phyloP scores from a whole-genome alignment of 2,113 vertebrate genomes.

The Oryzias woworae region DNA sequence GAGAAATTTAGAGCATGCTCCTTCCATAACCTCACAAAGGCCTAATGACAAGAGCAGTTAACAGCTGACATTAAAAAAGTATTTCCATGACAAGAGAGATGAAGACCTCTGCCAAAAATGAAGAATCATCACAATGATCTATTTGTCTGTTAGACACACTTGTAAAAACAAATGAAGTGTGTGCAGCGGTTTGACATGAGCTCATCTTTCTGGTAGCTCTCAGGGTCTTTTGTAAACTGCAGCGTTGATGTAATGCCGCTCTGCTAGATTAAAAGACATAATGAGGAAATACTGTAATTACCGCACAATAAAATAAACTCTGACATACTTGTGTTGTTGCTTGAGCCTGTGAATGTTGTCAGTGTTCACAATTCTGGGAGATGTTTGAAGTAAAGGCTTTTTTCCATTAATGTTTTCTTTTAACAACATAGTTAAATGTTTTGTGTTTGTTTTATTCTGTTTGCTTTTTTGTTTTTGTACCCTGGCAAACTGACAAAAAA shows the following conservation, averaged over 20 bases:
- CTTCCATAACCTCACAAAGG: conserved; percentile 12
- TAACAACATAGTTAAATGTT: too few species aligned
- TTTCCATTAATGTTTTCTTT: too few species aligned
- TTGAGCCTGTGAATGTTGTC: not conserved
- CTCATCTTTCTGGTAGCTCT: conserved; percentile 18
- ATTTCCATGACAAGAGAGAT: conserved; percentile 1
- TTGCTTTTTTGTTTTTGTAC: too few species aligned
- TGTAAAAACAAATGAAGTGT: conserved; percentile 18
- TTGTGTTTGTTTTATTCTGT: too few species aligned
- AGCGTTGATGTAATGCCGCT: conserved; percentile 2
- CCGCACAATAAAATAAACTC: not conserved
- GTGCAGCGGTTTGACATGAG: conserved; percentile 12
- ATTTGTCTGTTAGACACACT: not conserved
- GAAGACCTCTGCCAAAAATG: conserved; percentile 2
- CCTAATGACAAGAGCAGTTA: conserved; percentile 23
- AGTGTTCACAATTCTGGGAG: too few species aligned
- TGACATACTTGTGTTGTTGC: not conserved
- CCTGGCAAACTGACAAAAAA: too few species aligned
- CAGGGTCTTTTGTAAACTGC: conserved; percentile 6
- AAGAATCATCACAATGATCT: conserved; percentile 2
- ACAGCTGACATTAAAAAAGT: too few species aligned
- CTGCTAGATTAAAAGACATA: not conserved
- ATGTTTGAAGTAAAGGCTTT: too few species aligned
- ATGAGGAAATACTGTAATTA: conserved; percentile 4
- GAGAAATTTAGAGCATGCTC: conserved; percentile 23